phyloP scores from a whole-genome alignment of 2,113 vertebrate species.

The Nothoprocta perdicaria region DNA sequence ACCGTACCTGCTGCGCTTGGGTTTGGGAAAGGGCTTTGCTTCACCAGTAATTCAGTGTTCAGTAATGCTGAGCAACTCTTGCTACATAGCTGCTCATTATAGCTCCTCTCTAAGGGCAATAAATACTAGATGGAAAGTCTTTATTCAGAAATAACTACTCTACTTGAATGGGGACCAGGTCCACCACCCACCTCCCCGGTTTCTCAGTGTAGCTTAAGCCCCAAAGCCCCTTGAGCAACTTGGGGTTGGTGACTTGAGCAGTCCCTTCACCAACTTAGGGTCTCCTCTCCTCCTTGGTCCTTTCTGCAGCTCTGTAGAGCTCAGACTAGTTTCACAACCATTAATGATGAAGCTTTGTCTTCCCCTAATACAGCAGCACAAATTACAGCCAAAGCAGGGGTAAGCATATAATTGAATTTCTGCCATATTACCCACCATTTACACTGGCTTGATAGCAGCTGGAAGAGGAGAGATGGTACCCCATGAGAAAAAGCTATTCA shows the following conservation, averaged over 20 bases:
- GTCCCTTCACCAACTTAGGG: no score
- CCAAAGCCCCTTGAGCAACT: not conserved
- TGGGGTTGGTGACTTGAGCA: no score
- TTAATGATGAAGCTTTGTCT: not conserved
- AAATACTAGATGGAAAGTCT: not conserved
- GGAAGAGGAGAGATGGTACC: no score
- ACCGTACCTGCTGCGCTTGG: not conserved
- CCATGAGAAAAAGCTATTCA: no score
- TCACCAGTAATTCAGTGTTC: no score
- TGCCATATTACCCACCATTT: no score
- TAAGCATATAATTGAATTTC: no score
- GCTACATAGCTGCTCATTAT: not conserved
- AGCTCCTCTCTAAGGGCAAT: not conserved
- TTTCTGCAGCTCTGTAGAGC: not conserved
- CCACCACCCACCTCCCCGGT: no score
- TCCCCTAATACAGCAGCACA: no score
- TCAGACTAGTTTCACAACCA: not conserved
- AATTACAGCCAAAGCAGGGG: no score
- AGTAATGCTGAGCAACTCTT: accelerated
- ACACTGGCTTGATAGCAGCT: no score
- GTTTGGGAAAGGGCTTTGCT: not conserved
- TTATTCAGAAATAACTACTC: not conserved
- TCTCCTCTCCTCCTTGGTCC: not conserved
- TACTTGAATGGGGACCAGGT: not conserved
- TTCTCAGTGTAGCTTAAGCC: no score